Percentiles rank a stretch among this genome's conserved stretches.
phyloP scores from a whole-genome alignment of 2,888 invertebrate species.

The Deroplatys truncata region DNA sequence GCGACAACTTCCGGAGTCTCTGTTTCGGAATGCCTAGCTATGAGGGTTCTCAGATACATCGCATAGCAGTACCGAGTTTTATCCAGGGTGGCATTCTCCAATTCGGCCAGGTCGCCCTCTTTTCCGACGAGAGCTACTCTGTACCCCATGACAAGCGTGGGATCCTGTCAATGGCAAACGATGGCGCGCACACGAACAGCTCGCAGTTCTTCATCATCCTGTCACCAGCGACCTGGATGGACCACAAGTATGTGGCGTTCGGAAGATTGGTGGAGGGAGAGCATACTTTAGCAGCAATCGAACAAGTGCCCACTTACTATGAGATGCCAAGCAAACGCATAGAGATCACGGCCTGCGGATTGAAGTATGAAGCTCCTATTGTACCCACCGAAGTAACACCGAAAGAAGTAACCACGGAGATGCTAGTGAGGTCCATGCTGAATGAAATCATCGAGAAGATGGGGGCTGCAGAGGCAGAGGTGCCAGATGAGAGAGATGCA shows the following conservation, averaged over 20 bases:
- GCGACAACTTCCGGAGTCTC: constrained; percentile 54
- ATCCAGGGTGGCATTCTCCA: constrained; percentile 59
- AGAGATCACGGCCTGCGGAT: constrained; percentile 34
- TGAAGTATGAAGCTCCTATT: constrained; percentile 39
- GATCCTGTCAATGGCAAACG: constrained; percentile 68
- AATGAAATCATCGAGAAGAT: background rate
- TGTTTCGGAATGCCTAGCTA: constrained; percentile 47
- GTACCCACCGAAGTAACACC: constrained; percentile 43
- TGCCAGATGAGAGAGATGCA: background rate
- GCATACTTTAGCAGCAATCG: constrained; percentile 55
- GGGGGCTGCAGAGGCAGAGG: background rate
- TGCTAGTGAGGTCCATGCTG: constrained; percentile 36
- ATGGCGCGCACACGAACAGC: constrained; percentile 62
- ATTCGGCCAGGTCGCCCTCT: constrained; percentile 37
- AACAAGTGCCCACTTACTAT: constrained; percentile 57
- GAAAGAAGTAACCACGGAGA: constrained; percentile 45
- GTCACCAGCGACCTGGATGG: constrained; percentile 67
- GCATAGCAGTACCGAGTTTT: constrained; percentile 66
- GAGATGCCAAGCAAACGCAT: constrained; percentile 50
- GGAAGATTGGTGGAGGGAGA: constrained; percentile 68
- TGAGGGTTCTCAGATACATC: constrained; percentile 56
- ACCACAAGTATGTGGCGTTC: constrained; percentile 66
- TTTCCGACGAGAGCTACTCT: constrained; percentile 64
- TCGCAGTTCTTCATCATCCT: constrained; percentile 67
- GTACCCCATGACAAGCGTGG: constrained; percentile 63